Evolutionary conservation across 2,888 invertebrate species (phyloP), one percentile per base, ranked within the genome.

Genomic region (Vanessa cardui): DNA sequence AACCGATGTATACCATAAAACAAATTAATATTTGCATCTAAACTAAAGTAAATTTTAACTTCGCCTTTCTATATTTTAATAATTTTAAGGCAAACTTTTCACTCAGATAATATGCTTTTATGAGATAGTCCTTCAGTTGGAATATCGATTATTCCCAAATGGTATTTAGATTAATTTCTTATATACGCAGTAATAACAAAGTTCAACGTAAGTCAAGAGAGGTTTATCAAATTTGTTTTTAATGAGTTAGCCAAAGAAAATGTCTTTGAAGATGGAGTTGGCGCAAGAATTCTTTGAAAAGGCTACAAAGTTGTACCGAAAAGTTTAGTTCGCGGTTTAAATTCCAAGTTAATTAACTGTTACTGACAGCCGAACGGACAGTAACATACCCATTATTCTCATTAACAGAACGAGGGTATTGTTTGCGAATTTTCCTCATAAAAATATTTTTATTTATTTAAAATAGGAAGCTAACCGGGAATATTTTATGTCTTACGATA

Each of bases 271-370:
- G 47, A n/a, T 52, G 47, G 62, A 58, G 58, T 54, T 61, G n/a
- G 26, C 39, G 58, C 31, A 54, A 45, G 52, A 64, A 66, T 63
- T 54, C 56, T 70, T 66, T 26, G 63, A 63, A 66, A 64, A 45
- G 47, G 49, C 58, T 46, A 64, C 56, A 66, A 66, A 70, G 63
- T 66, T 61, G 56, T 52, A 56, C 46, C 61, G 46, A 61, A 69
- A 70, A 66, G 63, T 70, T 70, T 12, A 50, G 54, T 50, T 58
- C 56, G 63, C 54, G 66, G 33, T 63, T 60, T 54, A 62, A 63
- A 69, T 63, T 63, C 60, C 56, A 63, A 69, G 69, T 66, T 69
- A 66, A 66, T 69, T 69, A 69, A 63, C 69, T 60, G 62, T 58
- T 26, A 58, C 47, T 66, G 66, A 69, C 69, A 60, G 58, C 20